phyloP scores from a whole-genome alignment of 2,888 invertebrate genomes.

The Oscheius sp. region DNA sequence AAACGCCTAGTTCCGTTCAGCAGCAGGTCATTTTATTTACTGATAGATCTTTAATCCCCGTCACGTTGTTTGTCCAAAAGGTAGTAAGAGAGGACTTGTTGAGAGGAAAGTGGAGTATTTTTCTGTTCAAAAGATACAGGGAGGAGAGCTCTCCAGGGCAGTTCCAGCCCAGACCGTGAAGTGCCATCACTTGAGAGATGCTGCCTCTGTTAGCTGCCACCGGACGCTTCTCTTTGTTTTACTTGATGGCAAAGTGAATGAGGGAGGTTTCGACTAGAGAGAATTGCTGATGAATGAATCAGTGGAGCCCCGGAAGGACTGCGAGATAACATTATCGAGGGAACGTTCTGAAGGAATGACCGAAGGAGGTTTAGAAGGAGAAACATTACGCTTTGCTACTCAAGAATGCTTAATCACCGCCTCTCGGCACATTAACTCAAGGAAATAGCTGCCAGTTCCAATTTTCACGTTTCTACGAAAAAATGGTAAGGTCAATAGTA shows the following conservation, averaged over 20 bases:
- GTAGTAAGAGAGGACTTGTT: background rate
- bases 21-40: no score
- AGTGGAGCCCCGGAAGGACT: background rate
- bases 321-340: background rate
- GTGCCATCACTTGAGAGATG: constrained; percentile 17
- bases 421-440: background rate
- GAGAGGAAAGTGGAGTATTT: background rate
- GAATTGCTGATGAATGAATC: background rate
- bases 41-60: no score
- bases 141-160: background rate
- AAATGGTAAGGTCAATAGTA: background rate
- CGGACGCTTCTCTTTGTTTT: background rate
- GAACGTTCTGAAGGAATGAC: background rate
- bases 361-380: background rate
- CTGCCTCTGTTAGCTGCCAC: constrained; percentile 1
- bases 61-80: no score
- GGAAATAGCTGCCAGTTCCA: background rate
- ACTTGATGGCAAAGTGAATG: background rate
- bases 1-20: no score
- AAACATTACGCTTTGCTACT: constrained; percentile 17
- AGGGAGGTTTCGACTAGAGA: background rate
- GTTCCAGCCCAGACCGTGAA: constrained; percentile 13
- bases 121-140: background rate
- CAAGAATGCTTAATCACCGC: constrained; percentile 2
- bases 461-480: background rate